These are phyloP conservation scores for Pseudonaja textilis DNA, from an alignment of 2,113 vertebrate genomes.

Conservation along the genomic window DNA sequence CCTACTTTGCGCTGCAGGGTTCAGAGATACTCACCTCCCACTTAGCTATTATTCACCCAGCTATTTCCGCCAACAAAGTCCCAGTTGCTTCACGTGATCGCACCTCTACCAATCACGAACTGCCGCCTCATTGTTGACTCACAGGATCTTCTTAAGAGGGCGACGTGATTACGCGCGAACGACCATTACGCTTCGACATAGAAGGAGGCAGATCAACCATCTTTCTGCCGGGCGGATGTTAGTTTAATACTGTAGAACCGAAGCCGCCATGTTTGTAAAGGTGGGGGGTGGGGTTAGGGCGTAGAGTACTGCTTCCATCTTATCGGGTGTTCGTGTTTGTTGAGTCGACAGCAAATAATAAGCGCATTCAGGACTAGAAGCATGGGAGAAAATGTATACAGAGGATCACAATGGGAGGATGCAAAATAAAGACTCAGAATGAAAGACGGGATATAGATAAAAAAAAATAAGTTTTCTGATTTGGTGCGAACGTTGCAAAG, in stretches of 20 bases:
- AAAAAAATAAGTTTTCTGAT: neutral
- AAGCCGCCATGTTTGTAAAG: slow-evolving; percentile 15
- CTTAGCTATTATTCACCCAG: neutral
- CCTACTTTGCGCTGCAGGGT: neutral
- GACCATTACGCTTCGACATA: too few species aligned
- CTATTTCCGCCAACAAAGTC: neutral
- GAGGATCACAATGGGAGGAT: neutral
- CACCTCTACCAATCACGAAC: neutral
- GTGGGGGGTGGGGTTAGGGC: neutral
- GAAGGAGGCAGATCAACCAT: neutral
- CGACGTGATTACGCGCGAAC: neutral
- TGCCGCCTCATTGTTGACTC: neutral
- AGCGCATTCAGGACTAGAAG: neutral
- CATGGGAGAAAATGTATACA: neutral
- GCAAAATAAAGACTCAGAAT: neutral
- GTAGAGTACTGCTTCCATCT: neutral
- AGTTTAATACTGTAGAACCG: neutral
- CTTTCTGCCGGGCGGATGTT: neutral
- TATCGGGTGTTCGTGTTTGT: neutral
- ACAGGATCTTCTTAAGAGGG: neutral
- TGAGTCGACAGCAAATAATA: neutral
- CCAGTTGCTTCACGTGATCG: neutral
- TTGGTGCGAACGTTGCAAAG: neutral
- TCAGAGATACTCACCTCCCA: neutral
- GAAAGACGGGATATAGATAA: neutral